Conservation (phyloP, 2,888 invertebrate species). For the Hirtodrosophila confusa region DNA sequence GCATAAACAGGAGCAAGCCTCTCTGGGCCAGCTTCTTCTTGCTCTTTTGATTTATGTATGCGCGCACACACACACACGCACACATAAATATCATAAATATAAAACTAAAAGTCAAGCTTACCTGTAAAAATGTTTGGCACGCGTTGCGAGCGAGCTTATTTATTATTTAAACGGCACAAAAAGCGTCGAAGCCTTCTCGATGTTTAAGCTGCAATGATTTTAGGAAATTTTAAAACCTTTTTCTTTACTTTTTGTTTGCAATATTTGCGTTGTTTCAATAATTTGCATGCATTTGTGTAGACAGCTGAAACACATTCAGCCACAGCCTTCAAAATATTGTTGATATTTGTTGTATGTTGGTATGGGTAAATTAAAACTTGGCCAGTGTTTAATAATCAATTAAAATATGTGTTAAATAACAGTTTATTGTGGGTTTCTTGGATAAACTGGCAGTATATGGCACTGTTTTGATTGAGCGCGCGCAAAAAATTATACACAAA, state of each 20-base stretch:
- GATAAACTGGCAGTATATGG: constrained; percentile 28
- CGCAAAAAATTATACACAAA: constrained; percentile 80
- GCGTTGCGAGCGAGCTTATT: constrained; percentile 64
- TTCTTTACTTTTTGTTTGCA: constrained; percentile 19
- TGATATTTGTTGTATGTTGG: constrained; percentile 8
- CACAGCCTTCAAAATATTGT: constrained; percentile 11
- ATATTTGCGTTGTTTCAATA: constrained; percentile 12
- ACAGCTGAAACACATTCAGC: constrained; percentile 19
- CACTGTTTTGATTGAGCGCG: constrained; percentile 77
- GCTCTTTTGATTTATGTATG: constrained; percentile 59
- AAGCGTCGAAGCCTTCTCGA: constrained; percentile 43
- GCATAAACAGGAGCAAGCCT: constrained; percentile 49
- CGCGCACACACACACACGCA: constrained; percentile 13
- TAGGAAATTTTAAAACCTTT: constrained; percentile 35
- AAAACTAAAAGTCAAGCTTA: constrained; percentile 68
- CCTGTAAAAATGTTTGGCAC: constrained; percentile 68
- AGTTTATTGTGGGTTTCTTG: constrained; percentile 2
- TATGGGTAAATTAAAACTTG: not conserved
- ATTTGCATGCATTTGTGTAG: constrained; percentile 31
- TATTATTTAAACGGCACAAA: constrained; percentile 53
- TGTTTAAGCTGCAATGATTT: constrained; percentile 54
- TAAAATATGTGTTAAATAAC: constrained; percentile 6
- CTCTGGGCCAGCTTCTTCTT: constrained; percentile 30
- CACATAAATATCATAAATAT: constrained; percentile 6
- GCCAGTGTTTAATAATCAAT: not conserved